phyloP scores from a whole-genome alignment of 2,888 invertebrate genomes.

The Lithophane leautieri region DNA sequence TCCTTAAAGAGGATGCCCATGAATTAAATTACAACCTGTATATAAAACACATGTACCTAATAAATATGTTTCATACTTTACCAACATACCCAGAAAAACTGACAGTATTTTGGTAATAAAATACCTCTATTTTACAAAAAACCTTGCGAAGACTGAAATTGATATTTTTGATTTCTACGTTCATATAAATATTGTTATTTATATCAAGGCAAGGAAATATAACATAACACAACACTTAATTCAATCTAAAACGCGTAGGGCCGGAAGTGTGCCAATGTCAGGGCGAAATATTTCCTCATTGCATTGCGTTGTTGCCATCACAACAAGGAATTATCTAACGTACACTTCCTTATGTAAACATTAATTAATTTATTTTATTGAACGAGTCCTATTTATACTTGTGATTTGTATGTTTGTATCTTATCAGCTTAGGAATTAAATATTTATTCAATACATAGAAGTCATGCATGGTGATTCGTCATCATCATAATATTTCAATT shows the following conservation, averaged over 20 bases:
- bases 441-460: not conserved
- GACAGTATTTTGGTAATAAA: not conserved
- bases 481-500: slow-evolving; percentile 13
- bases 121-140: not conserved
- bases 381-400: not conserved
- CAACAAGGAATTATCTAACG: slow-evolving; percentile 38
- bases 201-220: slow-evolving; percentile 22
- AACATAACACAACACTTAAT: slow-evolving; percentile 1
- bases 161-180: not conserved
- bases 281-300: slow-evolving; percentile 47
- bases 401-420: slow-evolving; percentile 8
- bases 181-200: slow-evolving; percentile 1
- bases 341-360: slow-evolving; percentile 20
- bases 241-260: slow-evolving; percentile 14
- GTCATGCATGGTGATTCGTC: slow-evolving; percentile 27
- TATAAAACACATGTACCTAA: not conserved
- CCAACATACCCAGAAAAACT: too few relatives aligned
- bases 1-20: too few relatives aligned
- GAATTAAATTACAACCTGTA: too few relatives aligned
- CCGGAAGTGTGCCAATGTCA: slow-evolving; percentile 52
- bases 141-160: not conserved
- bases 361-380: slow-evolving; percentile 19
- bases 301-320: slow-evolving; percentile 15
- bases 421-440: not conserved
- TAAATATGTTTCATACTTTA: not conserved